phyloP scores from a whole-genome alignment of 2,888 invertebrate genomes.

The Leptinotarsa juncta region DNA sequence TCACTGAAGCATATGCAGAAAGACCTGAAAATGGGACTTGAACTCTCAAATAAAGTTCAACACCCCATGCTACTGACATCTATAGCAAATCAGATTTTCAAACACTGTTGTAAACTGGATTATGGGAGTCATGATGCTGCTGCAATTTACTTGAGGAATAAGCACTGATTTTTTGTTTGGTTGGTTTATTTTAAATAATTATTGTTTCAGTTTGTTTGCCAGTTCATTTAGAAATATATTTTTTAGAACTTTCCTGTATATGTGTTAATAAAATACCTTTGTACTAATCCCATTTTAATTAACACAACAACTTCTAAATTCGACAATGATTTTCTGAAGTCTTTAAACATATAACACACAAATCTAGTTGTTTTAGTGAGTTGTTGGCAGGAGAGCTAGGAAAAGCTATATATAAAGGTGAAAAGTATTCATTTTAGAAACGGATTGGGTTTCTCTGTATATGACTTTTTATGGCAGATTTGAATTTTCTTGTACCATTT shows the following conservation, averaged over 20 bases:
- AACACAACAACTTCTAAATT: too few species aligned
- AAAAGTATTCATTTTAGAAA: too few species aligned
- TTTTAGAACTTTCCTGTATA: neutral
- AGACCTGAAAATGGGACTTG: conserved; percentile 84
- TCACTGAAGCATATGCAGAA: conserved; percentile 95
- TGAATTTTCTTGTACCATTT: too few species aligned
- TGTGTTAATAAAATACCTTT: neutral
- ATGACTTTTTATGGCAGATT: too few species aligned
- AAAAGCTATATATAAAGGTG: too few species aligned
- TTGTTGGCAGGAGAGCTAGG: too few species aligned
- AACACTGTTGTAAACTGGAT: conserved; percentile 93
- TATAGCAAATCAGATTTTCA: conserved; percentile 95
- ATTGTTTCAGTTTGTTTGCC: conserved; percentile 8
- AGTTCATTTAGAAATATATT: neutral
- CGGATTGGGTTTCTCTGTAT: too few species aligned
- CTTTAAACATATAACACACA: too few species aligned
- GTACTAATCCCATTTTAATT: too few species aligned
- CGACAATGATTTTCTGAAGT: too few species aligned
- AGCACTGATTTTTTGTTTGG: conserved; percentile 72
- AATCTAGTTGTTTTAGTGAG: too few species aligned
- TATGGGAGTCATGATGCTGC: conserved; percentile 94
- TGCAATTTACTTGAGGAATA: conserved; percentile 89
- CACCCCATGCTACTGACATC: conserved; percentile 92
- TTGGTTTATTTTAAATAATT: conserved; percentile 1
- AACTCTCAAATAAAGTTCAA: conserved; percentile 87